These are phyloP conservation scores for Fragum fragum DNA, from an alignment of 2,888 invertebrate species.

Conservation along the genomic window DNA sequence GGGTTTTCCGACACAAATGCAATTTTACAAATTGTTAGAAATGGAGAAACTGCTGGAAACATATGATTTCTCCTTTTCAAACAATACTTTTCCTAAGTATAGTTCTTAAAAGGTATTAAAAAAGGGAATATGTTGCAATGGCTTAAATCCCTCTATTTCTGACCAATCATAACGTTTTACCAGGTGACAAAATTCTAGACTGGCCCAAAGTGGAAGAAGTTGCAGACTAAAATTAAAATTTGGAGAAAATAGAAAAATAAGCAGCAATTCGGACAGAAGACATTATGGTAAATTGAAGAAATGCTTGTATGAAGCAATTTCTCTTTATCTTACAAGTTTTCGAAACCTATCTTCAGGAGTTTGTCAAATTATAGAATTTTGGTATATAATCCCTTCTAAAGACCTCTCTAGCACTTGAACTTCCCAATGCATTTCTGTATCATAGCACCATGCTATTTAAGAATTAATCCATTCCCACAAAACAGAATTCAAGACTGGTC, in stretches of 20 bases:
- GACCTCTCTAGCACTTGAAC: no score
- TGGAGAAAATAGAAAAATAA: neutral
- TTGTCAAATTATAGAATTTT: neutral
- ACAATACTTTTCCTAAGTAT: neutral
- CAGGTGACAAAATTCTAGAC: no score
- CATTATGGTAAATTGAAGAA: neutral
- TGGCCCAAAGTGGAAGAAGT: no score
- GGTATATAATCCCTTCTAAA: no score
- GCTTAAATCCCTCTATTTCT: neutral
- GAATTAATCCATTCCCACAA: no score
- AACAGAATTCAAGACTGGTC: no score
- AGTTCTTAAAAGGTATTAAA: neutral
- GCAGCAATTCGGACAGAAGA: neutral
- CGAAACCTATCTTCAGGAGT: neutral
- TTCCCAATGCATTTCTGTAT: neutral
- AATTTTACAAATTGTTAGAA: no score
- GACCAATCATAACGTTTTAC: neutral
- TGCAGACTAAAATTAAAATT: neutral
- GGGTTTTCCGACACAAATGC: no score
- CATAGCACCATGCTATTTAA: neutral
- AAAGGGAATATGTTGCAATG: neutral
- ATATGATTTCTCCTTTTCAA: neutral
- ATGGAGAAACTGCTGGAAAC: neutral
- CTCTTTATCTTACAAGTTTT: neutral
- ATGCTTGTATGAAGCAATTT: neutral